phyloP scores from a whole-genome alignment of 35 echinoderm and acorn worm genomes.

The Holothuria glaberrima region DNA sequence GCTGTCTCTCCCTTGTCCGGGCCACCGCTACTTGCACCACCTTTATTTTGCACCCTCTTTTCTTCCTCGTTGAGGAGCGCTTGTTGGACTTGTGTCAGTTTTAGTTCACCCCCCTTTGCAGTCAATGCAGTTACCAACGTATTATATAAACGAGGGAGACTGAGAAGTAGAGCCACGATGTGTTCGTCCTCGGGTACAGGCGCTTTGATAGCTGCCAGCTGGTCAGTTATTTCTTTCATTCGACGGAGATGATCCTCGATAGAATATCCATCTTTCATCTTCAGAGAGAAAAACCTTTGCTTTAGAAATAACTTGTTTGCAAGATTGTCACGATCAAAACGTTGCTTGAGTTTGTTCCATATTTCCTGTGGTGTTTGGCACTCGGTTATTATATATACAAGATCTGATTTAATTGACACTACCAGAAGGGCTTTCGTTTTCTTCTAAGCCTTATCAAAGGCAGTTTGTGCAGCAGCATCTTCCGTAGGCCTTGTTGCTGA shows the following conservation, averaged over 20 bases:
- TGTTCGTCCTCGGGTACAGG: conserved; percentile 2
- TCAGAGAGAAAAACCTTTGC: neutral
- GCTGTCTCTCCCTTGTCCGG: too few relatives aligned
- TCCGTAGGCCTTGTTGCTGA: neutral
- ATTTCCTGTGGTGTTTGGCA: neutral
- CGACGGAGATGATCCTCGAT: neutral
- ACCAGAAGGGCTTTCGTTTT: neutral
- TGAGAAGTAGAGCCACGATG: neutral
- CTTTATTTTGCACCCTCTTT: neutral
- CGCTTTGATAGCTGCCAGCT: conserved; percentile 6
- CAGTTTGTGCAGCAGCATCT: neutral
- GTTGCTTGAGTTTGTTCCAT: too few relatives aligned
- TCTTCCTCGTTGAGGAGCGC: conserved; percentile 3
- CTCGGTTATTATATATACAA: neutral
- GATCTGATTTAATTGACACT: neutral
- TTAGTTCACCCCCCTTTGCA: conserved; percentile 2
- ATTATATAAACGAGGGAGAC: neutral
- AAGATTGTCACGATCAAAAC: neutral
- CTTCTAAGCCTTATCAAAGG: neutral
- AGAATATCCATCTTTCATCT: neutral
- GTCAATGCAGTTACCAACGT: conserved; percentile 13
- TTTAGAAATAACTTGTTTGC: neutral
- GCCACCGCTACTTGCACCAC: neutral
- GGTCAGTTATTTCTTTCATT: neutral
- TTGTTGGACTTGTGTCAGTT: neutral